phyloP scores from a whole-genome alignment of 2,888 invertebrate genomes.

The Sisyra nigra region DNA sequence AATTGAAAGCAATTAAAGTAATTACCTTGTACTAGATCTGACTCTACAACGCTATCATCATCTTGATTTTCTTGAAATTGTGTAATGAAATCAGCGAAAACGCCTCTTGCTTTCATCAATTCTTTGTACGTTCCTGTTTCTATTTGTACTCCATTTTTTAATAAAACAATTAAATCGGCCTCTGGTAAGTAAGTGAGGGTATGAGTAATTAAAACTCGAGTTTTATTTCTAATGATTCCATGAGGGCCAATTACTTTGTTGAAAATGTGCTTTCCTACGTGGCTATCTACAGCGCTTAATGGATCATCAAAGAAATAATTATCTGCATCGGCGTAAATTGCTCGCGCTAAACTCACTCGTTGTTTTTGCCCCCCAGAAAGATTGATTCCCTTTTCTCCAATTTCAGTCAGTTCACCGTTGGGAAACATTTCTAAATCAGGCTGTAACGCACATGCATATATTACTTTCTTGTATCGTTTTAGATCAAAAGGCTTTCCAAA shows the following conservation, averaged over 20 bases:
- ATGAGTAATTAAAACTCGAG: constrained; percentile 88
- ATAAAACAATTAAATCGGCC: constrained; percentile 78
- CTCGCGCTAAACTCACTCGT: constrained; percentile 78
- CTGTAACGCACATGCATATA: constrained; percentile 80
- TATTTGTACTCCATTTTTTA: constrained; percentile 73
- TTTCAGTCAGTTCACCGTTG: constrained; percentile 92
- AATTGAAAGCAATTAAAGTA: too few species aligned
- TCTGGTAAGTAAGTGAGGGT: constrained; percentile 84
- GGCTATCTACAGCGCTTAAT: constrained; percentile 87
- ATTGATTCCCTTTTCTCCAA: constrained; percentile 90
- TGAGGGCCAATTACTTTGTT: constrained; percentile 78
- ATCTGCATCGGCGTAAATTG: constrained; percentile 78
- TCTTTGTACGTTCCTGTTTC: constrained; percentile 85
- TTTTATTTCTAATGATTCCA: constrained; percentile 57
- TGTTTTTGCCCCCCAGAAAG: constrained; percentile 85
- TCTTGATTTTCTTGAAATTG: constrained; percentile 23
- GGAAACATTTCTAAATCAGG: constrained; percentile 87
- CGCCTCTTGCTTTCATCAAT: constrained; percentile 69
- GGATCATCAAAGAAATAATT: constrained; percentile 93
- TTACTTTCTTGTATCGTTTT: constrained; percentile 55
- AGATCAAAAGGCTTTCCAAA: constrained; percentile 67
- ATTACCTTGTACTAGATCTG: too few species aligned
- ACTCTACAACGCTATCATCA: too few species aligned
- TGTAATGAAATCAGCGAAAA: constrained; percentile 68
- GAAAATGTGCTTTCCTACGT: constrained; percentile 96